phyloP scores from a whole-genome alignment of 1,140 invertebrate genomes.

The Schlechtendalia chinensis region DNA sequence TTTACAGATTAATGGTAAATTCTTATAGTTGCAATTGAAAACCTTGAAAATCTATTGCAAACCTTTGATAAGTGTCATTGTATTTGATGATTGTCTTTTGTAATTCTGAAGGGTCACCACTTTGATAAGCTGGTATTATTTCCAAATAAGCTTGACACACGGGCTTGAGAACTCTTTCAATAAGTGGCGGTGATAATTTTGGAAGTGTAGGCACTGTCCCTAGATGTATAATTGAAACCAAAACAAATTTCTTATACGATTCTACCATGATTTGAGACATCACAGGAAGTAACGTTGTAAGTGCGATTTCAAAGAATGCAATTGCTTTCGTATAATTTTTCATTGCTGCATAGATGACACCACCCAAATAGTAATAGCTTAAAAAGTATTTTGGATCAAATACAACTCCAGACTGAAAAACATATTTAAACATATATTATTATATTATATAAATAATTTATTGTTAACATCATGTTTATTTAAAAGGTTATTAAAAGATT shows the following conservation, averaged over 20 bases:
- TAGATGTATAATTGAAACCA: slow-evolving; percentile 86
- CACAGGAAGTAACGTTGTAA: slow-evolving; percentile 87
- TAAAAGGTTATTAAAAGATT: no score
- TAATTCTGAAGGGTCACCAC: slow-evolving; percentile 73
- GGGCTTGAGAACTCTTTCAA: slow-evolving; percentile 86
- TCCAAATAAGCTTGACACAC: slow-evolving; percentile 89
- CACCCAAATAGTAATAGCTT: slow-evolving; percentile 95
- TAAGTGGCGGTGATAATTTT: slow-evolving; percentile 88
- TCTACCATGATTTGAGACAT: slow-evolving; percentile 96
- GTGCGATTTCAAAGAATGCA: slow-evolving; percentile 92
- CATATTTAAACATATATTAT: neutral
- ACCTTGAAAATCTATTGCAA: neutral
- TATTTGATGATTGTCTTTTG: slow-evolving; percentile 72
- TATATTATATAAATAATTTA: no score
- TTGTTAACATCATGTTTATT: no score
- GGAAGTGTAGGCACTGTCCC: slow-evolving; percentile 78
- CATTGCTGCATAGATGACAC: slow-evolving; percentile 91
- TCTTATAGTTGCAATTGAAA: neutral
- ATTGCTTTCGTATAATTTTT: slow-evolving; percentile 90
- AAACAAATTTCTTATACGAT: slow-evolving; percentile 93
- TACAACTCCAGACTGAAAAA: slow-evolving; percentile 63
- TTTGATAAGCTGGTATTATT: slow-evolving; percentile 76
- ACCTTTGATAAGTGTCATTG: slow-evolving; percentile 71
- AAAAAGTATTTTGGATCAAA: slow-evolving; percentile 92
- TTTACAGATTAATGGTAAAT: neutral